These are phyloP conservation scores for Cranoglanis bouderius DNA, from an alignment of 2,113 vertebrate genomes.

Conservation along the genomic window DNA sequence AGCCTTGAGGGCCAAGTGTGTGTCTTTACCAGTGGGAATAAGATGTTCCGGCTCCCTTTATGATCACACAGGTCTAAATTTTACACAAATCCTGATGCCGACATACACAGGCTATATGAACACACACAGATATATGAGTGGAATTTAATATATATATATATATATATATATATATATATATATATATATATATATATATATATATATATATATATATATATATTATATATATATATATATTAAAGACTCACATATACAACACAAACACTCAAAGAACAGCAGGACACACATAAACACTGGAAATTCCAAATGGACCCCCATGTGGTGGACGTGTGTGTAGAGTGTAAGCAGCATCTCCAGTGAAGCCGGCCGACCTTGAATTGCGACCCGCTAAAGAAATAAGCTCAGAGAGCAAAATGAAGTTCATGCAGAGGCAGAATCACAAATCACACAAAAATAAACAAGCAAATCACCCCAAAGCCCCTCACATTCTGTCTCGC, in stretches of 20 bases:
- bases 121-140: neutral
- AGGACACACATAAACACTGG: neutral
- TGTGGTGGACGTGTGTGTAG: conserved; percentile 1
- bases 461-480: conserved; percentile 2
- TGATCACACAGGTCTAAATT: neutral
- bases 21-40: conserved; percentile 19
- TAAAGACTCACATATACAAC: neutral
- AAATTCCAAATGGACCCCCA: neutral
- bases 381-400: conserved; percentile 53
- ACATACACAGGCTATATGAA: neutral
- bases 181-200: too few species aligned
- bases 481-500: neutral
- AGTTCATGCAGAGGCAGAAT: conserved; percentile 19
- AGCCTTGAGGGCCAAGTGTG: conserved; percentile 26
- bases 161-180: too few species aligned
- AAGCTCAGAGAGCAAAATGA: conserved; percentile 49
- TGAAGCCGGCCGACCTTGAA: conserved; percentile 56
- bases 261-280: neutral
- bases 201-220: too few species aligned
- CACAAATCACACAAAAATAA: conserved; percentile 7
- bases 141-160: too few species aligned
- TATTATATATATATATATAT: too few species aligned
- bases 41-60: neutral
- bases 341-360: conserved; percentile 42
- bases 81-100: neutral